phyloP scores from a whole-genome alignment of 2,888 invertebrate species.

The Phragmatobia fuliginosa region DNA sequence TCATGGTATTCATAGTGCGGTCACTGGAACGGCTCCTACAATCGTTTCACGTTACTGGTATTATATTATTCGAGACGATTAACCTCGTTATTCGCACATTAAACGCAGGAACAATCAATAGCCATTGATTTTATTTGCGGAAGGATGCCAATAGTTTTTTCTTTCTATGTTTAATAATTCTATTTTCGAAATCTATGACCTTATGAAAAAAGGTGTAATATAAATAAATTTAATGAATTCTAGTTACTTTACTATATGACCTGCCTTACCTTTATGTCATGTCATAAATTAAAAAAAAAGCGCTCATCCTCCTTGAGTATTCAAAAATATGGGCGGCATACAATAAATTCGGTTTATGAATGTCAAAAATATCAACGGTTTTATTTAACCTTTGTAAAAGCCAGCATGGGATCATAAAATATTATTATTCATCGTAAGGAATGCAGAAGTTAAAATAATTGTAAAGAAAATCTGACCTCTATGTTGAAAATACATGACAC shows the following conservation, averaged over 20 bases:
- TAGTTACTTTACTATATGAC: not conserved
- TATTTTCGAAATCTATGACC: not conserved
- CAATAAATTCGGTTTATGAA: slow-evolving; percentile 9
- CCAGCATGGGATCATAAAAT: slow-evolving; percentile 28
- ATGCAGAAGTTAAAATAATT: slow-evolving; percentile 29
- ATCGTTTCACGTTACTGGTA: slow-evolving; percentile 62
- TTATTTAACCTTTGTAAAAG: slow-evolving; percentile 19
- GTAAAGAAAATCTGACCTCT: slow-evolving; percentile 47
- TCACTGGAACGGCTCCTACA: slow-evolving; percentile 66
- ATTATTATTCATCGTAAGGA: slow-evolving; percentile 26
- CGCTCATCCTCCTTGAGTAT: not conserved
- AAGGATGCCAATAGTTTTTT: slow-evolving; percentile 47
- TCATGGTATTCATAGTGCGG: slow-evolving; percentile 62
- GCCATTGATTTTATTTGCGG: slow-evolving; percentile 65
- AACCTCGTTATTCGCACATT: slow-evolving; percentile 72
- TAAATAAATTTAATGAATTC: not conserved
- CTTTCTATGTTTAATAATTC: slow-evolving; percentile 22
- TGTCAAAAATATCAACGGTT: slow-evolving; percentile 13
- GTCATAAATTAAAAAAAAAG: not conserved
- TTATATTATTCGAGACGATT: slow-evolving; percentile 72
- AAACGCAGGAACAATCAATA: slow-evolving; percentile 57
- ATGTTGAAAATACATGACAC: slow-evolving; percentile 56
- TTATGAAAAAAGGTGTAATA: not conserved
- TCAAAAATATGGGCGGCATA: not conserved
- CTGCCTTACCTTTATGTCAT: not conserved